These are phyloP conservation scores for Panzeria rudis DNA, from an alignment of 2,888 invertebrate species.

Conservation along the genomic window DNA sequence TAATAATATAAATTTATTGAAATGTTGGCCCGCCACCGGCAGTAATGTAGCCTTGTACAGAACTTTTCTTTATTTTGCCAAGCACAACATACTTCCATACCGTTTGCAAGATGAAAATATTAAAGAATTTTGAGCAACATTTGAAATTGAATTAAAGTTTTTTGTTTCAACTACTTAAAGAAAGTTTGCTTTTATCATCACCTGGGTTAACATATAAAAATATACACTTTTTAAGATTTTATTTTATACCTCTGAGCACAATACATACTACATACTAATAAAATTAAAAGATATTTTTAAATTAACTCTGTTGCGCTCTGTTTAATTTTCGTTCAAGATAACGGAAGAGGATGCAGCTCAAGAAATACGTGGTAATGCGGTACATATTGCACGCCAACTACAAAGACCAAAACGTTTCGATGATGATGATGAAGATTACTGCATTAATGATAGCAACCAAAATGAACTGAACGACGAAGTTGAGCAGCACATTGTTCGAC, in stretches of 20 bases:
- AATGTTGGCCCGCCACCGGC: not conserved
- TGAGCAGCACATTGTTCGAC: constrained; percentile 76
- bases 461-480: constrained; percentile 67
- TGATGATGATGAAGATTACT: constrained; percentile 80
- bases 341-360: constrained; percentile 84
- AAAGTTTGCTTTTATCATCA: constrained; percentile 59
- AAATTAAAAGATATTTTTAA: constrained; percentile 42
- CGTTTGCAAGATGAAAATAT: constrained; percentile 31
- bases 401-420: constrained; percentile 84
- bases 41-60: constrained; percentile 5
- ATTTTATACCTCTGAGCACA: not conserved
- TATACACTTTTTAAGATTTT: constrained; percentile 12
- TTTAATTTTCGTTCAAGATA: constrained; percentile 72
- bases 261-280: not conserved
- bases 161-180: constrained; percentile 41
- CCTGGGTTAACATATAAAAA: constrained; percentile 61
- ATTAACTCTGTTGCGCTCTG: constrained; percentile 56
- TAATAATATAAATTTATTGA: not conserved
- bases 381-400: constrained; percentile 86
- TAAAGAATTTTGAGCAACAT: constrained; percentile 47
- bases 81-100: not conserved
- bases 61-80: not conserved
- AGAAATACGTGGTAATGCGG: constrained; percentile 86
- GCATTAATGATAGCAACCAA: constrained; percentile 72
- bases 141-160: constrained; percentile 60